Evolutionary conservation across 2,888 invertebrate genomes (phyloP), one percentile per base, ranked within the genome.

Genomic region (Microctonus aethiopoides): DNA sequence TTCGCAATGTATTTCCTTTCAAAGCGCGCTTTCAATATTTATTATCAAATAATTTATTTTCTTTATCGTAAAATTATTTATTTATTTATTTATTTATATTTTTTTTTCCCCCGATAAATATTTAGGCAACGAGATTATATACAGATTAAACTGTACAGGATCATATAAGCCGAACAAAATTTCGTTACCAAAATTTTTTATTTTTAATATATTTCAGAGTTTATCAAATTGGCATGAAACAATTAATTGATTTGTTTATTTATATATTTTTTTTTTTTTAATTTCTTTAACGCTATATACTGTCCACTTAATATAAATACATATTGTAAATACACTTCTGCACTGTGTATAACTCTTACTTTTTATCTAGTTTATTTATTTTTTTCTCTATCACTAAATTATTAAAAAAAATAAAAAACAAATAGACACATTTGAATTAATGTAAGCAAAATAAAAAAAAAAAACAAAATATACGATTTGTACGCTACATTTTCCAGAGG

Each of bases 181-280:
- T 41, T 16, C 6, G 16, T n/a, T 39, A 67, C 59, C 13, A 11
- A 29, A 5, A 29, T 29, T 39, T 22, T 10, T 41, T 36, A 29
- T 26, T 13, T 26, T 68, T n/a, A n/a, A n/a, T 64, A 59, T 52
- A 52, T 68, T 64, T 26, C 64, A 69, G 64, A 57, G 36, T 13
- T n/a, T 36, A 52, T 10, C 24, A 34, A 64, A 69, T 64, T 68
- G 68, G 68, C 68, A 68, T 68, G 68, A 63, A 24, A 36, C 39
- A 46, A 41, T 68, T 54, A 36, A 57, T 68, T 64, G 59, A 24
- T 64, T 46, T 56, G 39, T 63, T 34, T 16, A 32, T 20, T 32
- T 2, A 34, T 13, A 46, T 57, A 7, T 32, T 26, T 7, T 52
- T 34, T 57, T 26, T 56, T 29, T n/a, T 20, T 10, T 16, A 57